These are phyloP conservation scores for Sisor rabdophorus DNA, from an alignment of 2,113 vertebrate genomes.

Conservation along the genomic window DNA sequence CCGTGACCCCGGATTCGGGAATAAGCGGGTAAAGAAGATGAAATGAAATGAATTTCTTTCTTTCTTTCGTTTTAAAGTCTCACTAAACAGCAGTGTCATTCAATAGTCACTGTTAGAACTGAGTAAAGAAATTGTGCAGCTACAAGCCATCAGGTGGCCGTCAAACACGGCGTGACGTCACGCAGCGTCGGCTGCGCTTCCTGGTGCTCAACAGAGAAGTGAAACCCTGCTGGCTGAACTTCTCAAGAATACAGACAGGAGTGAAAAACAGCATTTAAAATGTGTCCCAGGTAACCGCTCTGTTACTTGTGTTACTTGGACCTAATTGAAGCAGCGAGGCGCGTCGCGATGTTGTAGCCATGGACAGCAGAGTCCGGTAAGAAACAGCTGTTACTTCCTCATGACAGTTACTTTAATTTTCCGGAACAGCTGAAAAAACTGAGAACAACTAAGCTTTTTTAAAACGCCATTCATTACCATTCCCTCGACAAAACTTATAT, in stretches of 20 bases:
- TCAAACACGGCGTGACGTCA: constrained; percentile 67
- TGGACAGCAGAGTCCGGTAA: constrained; percentile 90
- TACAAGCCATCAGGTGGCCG: constrained; percentile 40
- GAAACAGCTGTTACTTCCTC: constrained; percentile 48
- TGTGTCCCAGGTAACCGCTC: constrained; percentile 41
- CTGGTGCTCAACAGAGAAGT: constrained; percentile 67
- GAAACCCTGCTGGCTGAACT: constrained; percentile 25
- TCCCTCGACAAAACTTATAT: not conserved
- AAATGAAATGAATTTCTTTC: not conserved
- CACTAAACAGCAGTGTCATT: no score
- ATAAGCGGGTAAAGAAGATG: no score
- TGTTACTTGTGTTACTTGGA: constrained; percentile 10
- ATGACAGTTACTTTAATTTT: not conserved
- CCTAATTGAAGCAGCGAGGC: constrained; percentile 55
- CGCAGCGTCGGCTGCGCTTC: constrained; percentile 66
- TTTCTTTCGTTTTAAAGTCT: no score
- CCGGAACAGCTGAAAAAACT: not conserved
- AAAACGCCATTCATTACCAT: not conserved
- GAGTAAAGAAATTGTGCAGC: not conserved
- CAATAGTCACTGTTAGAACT: no score
- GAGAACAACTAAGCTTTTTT: no score
- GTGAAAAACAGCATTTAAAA: not conserved
- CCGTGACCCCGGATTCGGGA: no score
- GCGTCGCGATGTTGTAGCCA: constrained; percentile 78
- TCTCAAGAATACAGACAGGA: not conserved